Base-by-base conservation (phyloP, 2,888 invertebrate species). In the Limnephilus rhombicus region DNA sequence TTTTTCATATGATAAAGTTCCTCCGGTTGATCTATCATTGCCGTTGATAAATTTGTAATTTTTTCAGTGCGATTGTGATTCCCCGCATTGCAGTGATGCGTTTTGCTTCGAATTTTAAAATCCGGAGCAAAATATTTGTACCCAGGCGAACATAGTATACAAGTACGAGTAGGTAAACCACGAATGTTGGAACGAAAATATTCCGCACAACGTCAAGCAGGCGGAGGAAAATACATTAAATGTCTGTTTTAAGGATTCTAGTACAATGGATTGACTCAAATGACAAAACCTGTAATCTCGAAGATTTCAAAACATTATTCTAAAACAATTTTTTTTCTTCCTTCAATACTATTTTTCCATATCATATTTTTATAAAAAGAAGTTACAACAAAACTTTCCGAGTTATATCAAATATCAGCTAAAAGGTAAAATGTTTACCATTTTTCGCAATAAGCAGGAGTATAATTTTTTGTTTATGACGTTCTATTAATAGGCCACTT, bases 11-110 rank as follows among this genome's bases (percentile, higher is more conserved):
- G 2, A 68, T 18, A 18, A 24, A 24, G n/a, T 68, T 68, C 68
- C n/a, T 68, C 68, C 68, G 24, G 68, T 7, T 24, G 24, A 68
- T 68, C 68, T 24, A n/a, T 68, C n/a, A 68, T 68, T 68, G 24
- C 24, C 68, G 24, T n/a, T 7, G 68, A 68, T 68, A 68, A 68
- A 49, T 4, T 49, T 49, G 49, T 13, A 49, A 3, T 24, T n/a
- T 68, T 24, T 9, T 68, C 68, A n/a, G 53, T 5, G 53, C 18
- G 7, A 53, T 31, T 83, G 37, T 37, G 83, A 83, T 83, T 83
- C n/a, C 83, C 86, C 86, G 86, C 86, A 86, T n/a, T 86, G 86
- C 86, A 86, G 86, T 49, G 86, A 86, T 86, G 86, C 86, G 86
- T 86, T 86, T 86, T 86, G 86, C 86, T 86, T 49, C 45, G 86